phyloP scores from a whole-genome alignment of 2,797 vertebrate genomes.

The Acanthurus lineatus region DNA sequence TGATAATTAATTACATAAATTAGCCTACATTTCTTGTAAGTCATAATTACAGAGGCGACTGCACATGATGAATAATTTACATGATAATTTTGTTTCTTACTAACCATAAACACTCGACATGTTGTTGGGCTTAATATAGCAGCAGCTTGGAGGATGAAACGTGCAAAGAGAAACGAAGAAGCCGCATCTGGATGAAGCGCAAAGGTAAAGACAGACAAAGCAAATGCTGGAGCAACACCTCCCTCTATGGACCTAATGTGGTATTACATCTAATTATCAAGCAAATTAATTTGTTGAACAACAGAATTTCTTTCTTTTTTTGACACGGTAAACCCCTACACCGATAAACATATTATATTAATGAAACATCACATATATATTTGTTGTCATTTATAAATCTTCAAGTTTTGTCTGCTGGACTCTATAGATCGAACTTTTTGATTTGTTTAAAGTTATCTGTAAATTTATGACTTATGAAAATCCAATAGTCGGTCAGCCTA shows the following conservation, averaged over 20 bases:
- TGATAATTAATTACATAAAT: not conserved
- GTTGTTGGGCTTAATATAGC: not conserved
- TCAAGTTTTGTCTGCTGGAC: too few species aligned
- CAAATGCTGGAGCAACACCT: slow-evolving; percentile 40
- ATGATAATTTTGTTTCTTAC: not conserved
- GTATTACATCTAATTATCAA: slow-evolving; percentile 9
- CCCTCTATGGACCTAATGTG: slow-evolving; percentile 18
- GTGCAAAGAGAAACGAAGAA: not conserved
- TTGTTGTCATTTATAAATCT: not conserved
- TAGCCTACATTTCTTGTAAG: not conserved
- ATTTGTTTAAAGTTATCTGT: too few species aligned
- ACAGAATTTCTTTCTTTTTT: too few species aligned
- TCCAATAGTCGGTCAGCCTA: too few species aligned
- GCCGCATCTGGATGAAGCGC: not conserved
- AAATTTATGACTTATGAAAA: too few species aligned
- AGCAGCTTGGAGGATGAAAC: not conserved
- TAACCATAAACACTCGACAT: not conserved
- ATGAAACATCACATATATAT: not conserved
- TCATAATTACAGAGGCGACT: not conserved
- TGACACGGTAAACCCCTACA: too few species aligned
- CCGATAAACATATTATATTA: not conserved
- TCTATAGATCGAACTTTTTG: too few species aligned
- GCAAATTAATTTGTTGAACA: rapidly evolving
- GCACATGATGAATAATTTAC: not conserved
- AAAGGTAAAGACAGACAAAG: not conserved